A percentile compares a stretch with the other conserved stretches of the same genome.
phyloP scores from a whole-genome alignment of 2,797 vertebrate genomes.

The Chanos chanos region DNA sequence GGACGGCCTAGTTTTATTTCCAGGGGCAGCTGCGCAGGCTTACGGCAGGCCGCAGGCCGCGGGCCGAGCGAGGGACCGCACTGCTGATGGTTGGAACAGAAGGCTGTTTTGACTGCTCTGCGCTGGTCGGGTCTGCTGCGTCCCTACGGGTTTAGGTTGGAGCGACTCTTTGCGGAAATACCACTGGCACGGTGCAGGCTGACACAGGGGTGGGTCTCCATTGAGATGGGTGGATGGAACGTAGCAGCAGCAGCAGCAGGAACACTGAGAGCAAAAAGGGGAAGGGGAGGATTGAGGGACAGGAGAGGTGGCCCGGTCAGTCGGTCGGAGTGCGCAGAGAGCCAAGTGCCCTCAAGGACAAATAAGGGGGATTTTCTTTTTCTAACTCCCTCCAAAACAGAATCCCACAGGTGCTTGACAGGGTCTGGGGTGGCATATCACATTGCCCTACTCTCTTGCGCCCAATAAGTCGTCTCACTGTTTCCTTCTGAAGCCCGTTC shows the following conservation, averaged over 20 bases:
- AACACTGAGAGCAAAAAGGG: background rate
- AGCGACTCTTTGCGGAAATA: constrained; percentile 52
- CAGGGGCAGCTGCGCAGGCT: background rate
- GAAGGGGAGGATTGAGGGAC: background rate
- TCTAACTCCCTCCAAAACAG: constrained; percentile 23
- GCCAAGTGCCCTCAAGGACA: constrained; percentile 43
- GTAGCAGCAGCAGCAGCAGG: constrained; percentile 14
- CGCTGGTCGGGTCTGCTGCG: constrained; percentile 38
- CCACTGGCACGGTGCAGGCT: constrained; percentile 36
- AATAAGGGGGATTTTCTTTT: constrained; percentile 42
- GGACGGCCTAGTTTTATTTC: background rate
- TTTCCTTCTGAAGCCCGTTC: constrained; percentile 46
- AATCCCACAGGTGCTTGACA: constrained; percentile 42
- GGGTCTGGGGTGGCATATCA: constrained; percentile 47
- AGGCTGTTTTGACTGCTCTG: constrained; percentile 48
- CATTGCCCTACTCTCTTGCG: constrained; percentile 34
- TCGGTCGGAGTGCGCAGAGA: constrained; percentile 10
- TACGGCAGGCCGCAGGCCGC: background rate
- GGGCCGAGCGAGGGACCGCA: constrained; percentile 17
- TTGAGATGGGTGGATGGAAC: constrained; percentile 27
- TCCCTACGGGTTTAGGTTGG: constrained; percentile 44
- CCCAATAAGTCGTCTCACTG: constrained; percentile 32
- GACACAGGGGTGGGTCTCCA: constrained; percentile 35
- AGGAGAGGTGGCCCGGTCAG: background rate
- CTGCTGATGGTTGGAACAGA: constrained; percentile 21